Evolutionary conservation across 2,113 vertebrate genomes (phyloP), one percentile per base, ranked within the genome.

Genomic region (Trematocara variabile): DNA sequence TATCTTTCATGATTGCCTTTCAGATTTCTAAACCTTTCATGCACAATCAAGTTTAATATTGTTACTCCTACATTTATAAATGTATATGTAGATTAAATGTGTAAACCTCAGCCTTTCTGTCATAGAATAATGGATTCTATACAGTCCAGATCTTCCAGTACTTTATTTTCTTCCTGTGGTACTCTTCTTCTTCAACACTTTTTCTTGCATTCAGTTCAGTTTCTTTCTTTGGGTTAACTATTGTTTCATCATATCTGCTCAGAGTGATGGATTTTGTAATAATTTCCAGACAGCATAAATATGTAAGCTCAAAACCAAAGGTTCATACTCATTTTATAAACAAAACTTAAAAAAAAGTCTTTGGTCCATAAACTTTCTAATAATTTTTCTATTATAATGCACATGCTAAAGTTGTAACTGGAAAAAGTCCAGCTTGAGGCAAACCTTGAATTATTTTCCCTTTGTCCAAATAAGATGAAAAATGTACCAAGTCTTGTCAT

Each of bases 261-360:
- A 83, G 65, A 82, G 16, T 87, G 1, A 87, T 86, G 12, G 84
- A 34, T 87, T 89, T 81, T 83, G 80, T 86, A 88, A 83, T 83
- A 8, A 91, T 86, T 81, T 87, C 82, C 58, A 87, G 79, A 93
- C 82, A 88, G 82, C 86, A 85, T 80, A 79, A 83, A 91, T 87
- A 90, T 93, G 68, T 87, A 92, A 91, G 92, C 88, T 93, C 89
- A 87, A 95, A 90, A 95, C 95, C 96, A 95, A 95, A 96, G 93
- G 88, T 94, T 93, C 90, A 92, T 83, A 86, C 79, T 90, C 83
- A 25, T 89, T 84, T 88, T 90, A 79, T 83, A 83, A 88, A 16
- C 44, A 70, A 79, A 88, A 78, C 70, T 86, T 0, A 48, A 77
- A 79, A 65, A 75, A 73, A 79, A 34, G 13, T 78, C 44, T 91